phyloP scores from a whole-genome alignment of 2,888 invertebrate genomes.

The Agonopterix heracliana region DNA sequence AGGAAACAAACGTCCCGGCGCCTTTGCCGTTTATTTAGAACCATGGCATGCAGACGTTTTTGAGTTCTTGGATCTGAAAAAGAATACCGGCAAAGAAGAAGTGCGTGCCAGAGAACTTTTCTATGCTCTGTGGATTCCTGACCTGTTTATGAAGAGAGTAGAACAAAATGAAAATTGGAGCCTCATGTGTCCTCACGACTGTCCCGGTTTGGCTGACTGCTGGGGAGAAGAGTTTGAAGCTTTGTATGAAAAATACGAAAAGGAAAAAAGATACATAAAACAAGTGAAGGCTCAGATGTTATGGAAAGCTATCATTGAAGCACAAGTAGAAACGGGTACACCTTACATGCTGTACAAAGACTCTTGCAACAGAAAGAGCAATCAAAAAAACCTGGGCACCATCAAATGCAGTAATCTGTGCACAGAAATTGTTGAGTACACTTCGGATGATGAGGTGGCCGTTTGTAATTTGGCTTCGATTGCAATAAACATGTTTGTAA shows the following conservation, averaged over 20 bases:
- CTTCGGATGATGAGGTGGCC: slow-evolving; percentile 93
- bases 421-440: slow-evolving; percentile 98
- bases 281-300: slow-evolving; percentile 88
- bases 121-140: slow-evolving; percentile 98
- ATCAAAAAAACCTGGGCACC: slow-evolving; percentile 98
- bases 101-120: slow-evolving; percentile 95
- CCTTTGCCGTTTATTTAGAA: slow-evolving; percentile 97
- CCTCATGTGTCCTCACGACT: slow-evolving; percentile 97
- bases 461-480: slow-evolving; percentile 99
- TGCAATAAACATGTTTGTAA: slow-evolving; percentile 96
- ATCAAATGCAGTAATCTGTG: slow-evolving; percentile 99
- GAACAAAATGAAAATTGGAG: slow-evolving; percentile 92
- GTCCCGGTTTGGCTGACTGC: slow-evolving; percentile 91
- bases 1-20: slow-evolving; percentile 97
- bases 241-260: slow-evolving; percentile 91
- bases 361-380: slow-evolving; percentile 96
- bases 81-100: slow-evolving; percentile 97
- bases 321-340: slow-evolving; percentile 98
- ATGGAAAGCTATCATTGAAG: slow-evolving; percentile 95
- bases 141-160: slow-evolving; percentile 97
- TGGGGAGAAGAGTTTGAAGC: slow-evolving; percentile 97
- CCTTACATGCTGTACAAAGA: slow-evolving; percentile 99
- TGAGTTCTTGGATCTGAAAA: slow-evolving; percentile 95
- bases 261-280: slow-evolving; percentile 81
- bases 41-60: slow-evolving; percentile 99